These are phyloP conservation scores for Hirtodrosophila histrioides DNA, from an alignment of 2,888 invertebrate species.

Conservation along the genomic window DNA sequence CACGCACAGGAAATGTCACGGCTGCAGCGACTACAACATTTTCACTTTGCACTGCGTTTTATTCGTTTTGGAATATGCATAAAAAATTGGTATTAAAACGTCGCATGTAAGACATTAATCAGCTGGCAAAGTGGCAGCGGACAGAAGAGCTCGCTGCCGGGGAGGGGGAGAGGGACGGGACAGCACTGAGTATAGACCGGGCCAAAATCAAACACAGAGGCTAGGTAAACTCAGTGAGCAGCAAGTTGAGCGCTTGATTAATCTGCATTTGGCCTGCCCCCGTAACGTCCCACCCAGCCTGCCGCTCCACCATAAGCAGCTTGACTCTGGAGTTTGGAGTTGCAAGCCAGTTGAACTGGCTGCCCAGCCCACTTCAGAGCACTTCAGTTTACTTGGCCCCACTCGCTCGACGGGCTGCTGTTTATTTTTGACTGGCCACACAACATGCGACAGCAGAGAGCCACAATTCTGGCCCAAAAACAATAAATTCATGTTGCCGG, in stretches of 20 bases:
- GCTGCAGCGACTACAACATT: constrained; percentile 65
- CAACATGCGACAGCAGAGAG: constrained; percentile 26
- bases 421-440: constrained; percentile 80
- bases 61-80: constrained; percentile 69
- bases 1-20: constrained; percentile 76
- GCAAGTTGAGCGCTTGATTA: constrained; percentile 73
- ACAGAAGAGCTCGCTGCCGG: constrained; percentile 24
- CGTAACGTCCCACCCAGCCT: constrained; percentile 4
- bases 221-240: constrained; percentile 71
- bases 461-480: constrained; percentile 53
- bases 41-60: constrained; percentile 56
- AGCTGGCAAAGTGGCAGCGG: constrained; percentile 75
- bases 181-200: constrained; percentile 1
- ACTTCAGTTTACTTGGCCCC: constrained; percentile 24
- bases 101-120: constrained; percentile 80
- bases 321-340: constrained; percentile 46
- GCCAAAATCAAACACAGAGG: constrained; percentile 44
- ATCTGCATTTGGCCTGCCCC: constrained; percentile 57
- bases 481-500: constrained; percentile 82
- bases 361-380: constrained; percentile 44
- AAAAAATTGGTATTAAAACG: constrained; percentile 80
- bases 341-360: constrained; percentile 43
- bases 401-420: constrained; percentile 34
- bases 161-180: neutral
- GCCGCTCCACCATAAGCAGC: constrained; percentile 48